phyloP scores from a whole-genome alignment of 64 coral and sea anemone genomes.

The Astreopora myriophthalma region DNA sequence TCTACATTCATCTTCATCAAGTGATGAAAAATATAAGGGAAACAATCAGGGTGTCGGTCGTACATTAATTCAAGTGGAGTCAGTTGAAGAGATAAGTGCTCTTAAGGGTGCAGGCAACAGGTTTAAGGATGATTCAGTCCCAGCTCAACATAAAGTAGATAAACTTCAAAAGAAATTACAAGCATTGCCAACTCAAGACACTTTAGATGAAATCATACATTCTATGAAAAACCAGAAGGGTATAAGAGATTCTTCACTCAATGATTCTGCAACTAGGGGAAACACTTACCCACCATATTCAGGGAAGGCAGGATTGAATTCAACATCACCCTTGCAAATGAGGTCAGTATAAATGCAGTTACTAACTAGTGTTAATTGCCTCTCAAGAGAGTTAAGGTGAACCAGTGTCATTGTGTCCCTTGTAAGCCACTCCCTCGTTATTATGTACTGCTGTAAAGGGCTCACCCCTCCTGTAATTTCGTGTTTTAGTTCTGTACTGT shows the following conservation, averaged over 20 bases:
- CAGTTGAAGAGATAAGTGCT: neutral
- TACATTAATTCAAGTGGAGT: neutral
- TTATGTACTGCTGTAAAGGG: too few species aligned
- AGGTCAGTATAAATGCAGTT: neutral
- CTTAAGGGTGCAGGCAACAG: neutral
- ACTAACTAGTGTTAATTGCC: too few species aligned
- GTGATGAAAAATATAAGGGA: neutral
- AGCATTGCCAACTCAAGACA: constrained; percentile 55
- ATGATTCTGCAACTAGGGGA: neutral
- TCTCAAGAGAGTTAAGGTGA: too few species aligned
- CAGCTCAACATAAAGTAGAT: neutral
- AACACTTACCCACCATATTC: neutral
- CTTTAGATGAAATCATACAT: constrained; percentile 79
- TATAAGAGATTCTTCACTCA: constrained; percentile 1
- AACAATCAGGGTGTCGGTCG: neutral
- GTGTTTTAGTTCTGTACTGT: too few species aligned
- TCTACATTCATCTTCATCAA: constrained; percentile 5
- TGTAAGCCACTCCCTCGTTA: too few species aligned
- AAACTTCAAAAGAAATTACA: constrained; percentile 44
- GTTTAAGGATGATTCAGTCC: neutral
- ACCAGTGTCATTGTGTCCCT: too few species aligned
- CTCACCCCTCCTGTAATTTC: too few species aligned
- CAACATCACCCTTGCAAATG: neutral
- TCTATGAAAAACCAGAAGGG: constrained; percentile 61
- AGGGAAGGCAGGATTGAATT: neutral